phyloP scores from a whole-genome alignment of 1,140 invertebrate species.

The Halesus radiatus region DNA sequence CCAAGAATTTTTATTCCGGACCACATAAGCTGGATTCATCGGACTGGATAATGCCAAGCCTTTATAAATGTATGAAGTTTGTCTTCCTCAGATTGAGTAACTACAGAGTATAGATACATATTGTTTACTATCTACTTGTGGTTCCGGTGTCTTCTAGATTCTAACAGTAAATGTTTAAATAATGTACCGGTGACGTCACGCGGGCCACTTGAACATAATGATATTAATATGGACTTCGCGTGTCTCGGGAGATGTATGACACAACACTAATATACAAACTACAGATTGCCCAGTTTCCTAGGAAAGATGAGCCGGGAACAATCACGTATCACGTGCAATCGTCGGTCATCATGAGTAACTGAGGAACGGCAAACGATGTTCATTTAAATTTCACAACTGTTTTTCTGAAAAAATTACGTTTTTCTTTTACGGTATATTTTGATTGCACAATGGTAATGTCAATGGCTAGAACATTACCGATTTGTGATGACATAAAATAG shows the following conservation, averaged over 20 bases:
- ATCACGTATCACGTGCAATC: slow-evolving; percentile 45
- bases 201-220: slow-evolving; percentile 15
- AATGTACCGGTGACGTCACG: neutral
- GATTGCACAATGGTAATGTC: too few species aligned
- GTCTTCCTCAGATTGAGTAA: neutral
- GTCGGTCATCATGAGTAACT: slow-evolving; percentile 4
- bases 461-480: too few species aligned
- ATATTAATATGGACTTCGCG: slow-evolving; percentile 51
- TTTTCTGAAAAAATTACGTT: neutral
- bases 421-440: too few species aligned
- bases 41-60: too few species aligned
- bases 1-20: too few species aligned
- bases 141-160: neutral
- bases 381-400: neutral
- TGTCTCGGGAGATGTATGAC: slow-evolving; percentile 38
- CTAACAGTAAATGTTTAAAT: slow-evolving; percentile 2
- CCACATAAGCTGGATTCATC: too few species aligned
- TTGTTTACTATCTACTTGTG: too few species aligned
- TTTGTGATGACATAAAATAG: too few species aligned
- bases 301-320: slow-evolving; percentile 29
- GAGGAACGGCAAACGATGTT: neutral
- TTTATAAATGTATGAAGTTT: too few species aligned
- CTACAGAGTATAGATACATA: neutral
- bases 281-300: slow-evolving; percentile 40
- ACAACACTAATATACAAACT: slow-evolving; percentile 43